Evolutionary conservation across 1,140 invertebrate genomes (phyloP), one percentile per base, ranked within the genome.

Genomic region (Zeugodacus cucurbitae): DNA sequence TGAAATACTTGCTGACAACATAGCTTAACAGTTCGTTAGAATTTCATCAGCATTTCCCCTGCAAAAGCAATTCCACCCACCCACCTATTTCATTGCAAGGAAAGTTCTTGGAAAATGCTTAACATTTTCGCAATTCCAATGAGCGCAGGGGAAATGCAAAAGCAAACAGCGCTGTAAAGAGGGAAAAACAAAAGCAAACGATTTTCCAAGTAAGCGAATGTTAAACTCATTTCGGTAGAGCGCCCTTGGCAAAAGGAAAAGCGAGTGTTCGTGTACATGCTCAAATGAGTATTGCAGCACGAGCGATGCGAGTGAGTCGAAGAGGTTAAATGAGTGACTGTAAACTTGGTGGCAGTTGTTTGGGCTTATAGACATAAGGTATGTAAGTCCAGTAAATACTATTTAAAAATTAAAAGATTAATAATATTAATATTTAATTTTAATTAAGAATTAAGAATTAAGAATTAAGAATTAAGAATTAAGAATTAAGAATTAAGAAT

Each of bases 71-170:
- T 17, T n/a, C n/a, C 67, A 74, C 20, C 34, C 32, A 2, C 17
- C 58, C 58, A 1, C 0, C n/a, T n/a, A 1, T 26, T 0, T 20
- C 48, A 54, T n/a, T 54, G 48, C n/a, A 62, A 26, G 1, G 17
- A 74, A 70, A 41, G 20, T 37, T 20, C 4, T 34, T 37, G 67
- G 34, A 74, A 74, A 74, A 74, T 22, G 2, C 5, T 44, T 82
- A 82, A 82, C 74, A 82, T 82, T 82, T 74, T 82, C 74, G 74
- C 32, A 74, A 20, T 74, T 74, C 67, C 67, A 74, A n/a, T 41
- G 32, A 5, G 6, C 5, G 32, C 34, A 41, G 67, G 67, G 5
- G 67, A 29, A 82, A n/a, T 82, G 74, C 74, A 82, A 82, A 82
- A 6, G 74, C 74, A 54, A 82, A 82, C 34, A 74, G 67, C 67